Percentiles rank a stretch among this genome's conserved stretches.
These are phyloP conservation scores for Cyrtonyx montezumae DNA, from an alignment of 2,113 vertebrate genomes.

Conservation along the genomic window DNA sequence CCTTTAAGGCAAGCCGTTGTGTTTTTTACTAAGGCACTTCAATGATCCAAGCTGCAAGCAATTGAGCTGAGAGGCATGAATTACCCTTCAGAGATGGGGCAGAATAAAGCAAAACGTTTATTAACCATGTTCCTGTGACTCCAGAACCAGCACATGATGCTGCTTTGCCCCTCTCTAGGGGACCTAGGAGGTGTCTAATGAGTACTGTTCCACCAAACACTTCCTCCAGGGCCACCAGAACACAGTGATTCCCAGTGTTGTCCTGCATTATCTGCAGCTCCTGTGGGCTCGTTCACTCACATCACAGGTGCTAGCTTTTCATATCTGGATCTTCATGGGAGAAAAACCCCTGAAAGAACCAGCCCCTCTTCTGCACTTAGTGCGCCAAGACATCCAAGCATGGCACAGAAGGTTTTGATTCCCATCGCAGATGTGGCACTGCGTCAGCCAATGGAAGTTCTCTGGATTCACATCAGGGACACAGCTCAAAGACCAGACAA, in stretches of 20 bases:
- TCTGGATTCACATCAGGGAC: not conserved
- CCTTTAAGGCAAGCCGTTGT: conserved; percentile 54
- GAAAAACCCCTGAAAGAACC: not conserved
- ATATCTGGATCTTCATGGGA: not conserved
- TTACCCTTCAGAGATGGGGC: conserved; percentile 23
- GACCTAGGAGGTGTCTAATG: not conserved
- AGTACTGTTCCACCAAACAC: not conserved
- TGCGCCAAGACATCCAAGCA: not conserved
- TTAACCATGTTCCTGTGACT: not conserved
- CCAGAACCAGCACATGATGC: not conserved
- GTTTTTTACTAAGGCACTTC: conserved; percentile 71
- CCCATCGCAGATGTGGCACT: not conserved
- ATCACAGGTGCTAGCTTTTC: not conserved
- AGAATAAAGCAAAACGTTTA: not conserved
- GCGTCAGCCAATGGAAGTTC: not conserved
- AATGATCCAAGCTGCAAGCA: conserved; percentile 18
- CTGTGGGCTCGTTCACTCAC: not conserved
- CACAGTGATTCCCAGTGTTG: not conserved
- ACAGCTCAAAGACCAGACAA: conserved; percentile 5
- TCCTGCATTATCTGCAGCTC: not conserved
- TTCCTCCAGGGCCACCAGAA: not conserved
- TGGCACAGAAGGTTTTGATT: not conserved
- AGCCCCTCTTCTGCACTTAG: not conserved
- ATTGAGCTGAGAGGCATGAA: conserved; percentile 14
- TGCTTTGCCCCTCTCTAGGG: not conserved